A percentile compares a stretch with the other conserved stretches of the same genome.
These are phyloP conservation scores for Didymodactylos carnosus DNA, from an alignment of 2,888 invertebrate species.

Conservation along the genomic window DNA sequence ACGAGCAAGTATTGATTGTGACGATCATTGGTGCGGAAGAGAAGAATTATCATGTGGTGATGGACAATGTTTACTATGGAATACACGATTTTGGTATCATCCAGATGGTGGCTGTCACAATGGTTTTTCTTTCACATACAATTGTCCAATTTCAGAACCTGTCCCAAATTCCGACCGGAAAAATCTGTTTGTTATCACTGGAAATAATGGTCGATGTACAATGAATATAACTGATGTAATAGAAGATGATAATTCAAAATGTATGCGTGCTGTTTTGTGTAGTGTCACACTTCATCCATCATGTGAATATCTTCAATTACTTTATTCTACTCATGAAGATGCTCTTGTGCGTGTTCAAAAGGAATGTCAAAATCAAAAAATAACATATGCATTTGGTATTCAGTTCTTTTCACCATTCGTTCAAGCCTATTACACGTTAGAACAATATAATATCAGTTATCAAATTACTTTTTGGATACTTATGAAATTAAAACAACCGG, in stretches of 20 bases:
- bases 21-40: neutral
- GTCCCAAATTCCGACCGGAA: too few relatives aligned
- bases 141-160: neutral
- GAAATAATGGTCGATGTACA: neutral
- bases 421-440: neutral
- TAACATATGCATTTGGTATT: neutral
- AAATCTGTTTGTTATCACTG: neutral
- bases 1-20: neutral
- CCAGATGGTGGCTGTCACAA: neutral
- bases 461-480: neutral
- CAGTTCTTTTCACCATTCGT: neutral
- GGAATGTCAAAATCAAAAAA: neutral
- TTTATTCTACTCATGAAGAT: neutral
- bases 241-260: neutral
- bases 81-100: neutral
- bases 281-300: neutral
- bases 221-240: neutral
- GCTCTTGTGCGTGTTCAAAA: neutral
- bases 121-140: neutral
- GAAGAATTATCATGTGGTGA: neutral
- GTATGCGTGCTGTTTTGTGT: neutral
- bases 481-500: neutral
- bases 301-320: neutral
- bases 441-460: too few relatives aligned
- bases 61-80: neutral